Evolutionary conservation across 2,797 vertebrate species (phyloP).

Genomic region (Alectoris magna): DNA sequence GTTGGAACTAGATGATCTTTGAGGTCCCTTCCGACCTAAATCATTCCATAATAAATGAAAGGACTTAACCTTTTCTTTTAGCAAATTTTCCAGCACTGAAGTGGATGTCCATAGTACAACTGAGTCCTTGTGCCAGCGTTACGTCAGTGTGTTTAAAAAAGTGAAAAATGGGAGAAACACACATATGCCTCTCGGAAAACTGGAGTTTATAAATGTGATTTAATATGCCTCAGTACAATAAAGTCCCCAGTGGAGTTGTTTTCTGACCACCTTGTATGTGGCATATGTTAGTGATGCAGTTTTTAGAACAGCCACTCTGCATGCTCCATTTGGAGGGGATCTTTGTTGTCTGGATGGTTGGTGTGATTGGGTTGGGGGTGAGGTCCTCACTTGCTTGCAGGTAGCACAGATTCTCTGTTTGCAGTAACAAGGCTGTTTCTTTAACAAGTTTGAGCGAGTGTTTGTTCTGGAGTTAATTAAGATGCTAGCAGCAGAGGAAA

Average conservation of each 20-base stretch:
- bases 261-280: not conserved
- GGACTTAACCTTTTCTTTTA: not conserved
- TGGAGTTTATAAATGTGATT: not conserved
- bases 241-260: not conserved
- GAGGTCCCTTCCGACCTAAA: too few species aligned
- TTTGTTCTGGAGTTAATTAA: slow-evolving; percentile 34
- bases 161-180: not conserved
- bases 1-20: too few species aligned
- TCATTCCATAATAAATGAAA: not conserved
- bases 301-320: not conserved
- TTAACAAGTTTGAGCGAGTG: not conserved
- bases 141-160: not conserved
- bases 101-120: not conserved
- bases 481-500: slow-evolving; percentile 8
- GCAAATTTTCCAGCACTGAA: not conserved
- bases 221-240: not conserved
- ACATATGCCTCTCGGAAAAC: rapidly evolving
- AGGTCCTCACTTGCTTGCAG: not conserved
- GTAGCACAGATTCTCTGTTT: not conserved
- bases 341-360: not conserved
- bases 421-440: not conserved
- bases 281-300: not conserved
- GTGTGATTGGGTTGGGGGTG: not conserved
- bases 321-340: rapidly evolving
- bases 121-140: not conserved